phyloP scores from a whole-genome alignment of 2,797 vertebrate species.

The Alosa sapidissima region DNA sequence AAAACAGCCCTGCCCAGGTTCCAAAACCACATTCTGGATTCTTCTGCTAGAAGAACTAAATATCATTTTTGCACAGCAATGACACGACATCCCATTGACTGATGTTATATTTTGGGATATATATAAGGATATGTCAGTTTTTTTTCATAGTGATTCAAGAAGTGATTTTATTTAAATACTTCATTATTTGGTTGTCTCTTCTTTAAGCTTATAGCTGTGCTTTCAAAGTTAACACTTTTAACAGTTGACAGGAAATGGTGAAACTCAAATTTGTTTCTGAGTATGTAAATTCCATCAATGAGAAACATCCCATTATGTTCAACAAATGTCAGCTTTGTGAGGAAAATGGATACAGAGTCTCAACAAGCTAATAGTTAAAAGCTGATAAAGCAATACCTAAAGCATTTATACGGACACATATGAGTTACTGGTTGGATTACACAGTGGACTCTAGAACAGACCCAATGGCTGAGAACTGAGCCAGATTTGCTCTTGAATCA shows the following conservation, averaged over 20 bases:
- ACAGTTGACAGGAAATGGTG: not conserved
- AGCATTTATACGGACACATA: not conserved
- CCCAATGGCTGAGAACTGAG: not conserved
- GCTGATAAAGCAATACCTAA: not conserved
- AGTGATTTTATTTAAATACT: not conserved
- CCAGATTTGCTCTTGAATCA: not conserved
- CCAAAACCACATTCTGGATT: slow-evolving; percentile 41
- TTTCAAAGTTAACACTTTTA: not conserved
- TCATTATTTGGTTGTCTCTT: not conserved
- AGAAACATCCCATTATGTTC: not conserved
- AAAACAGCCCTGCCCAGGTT: slow-evolving; percentile 29
- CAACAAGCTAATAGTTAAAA: not conserved
- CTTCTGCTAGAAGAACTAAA: slow-evolving; percentile 55
- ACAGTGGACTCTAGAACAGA: not conserved
- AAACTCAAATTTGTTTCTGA: not conserved
- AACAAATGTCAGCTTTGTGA: not conserved
- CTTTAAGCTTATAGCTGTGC: not conserved
- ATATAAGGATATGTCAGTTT: not conserved
- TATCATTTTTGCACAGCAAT: slow-evolving; percentile 60
- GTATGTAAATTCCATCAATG: not conserved
- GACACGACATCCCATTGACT: slow-evolving; percentile 51
- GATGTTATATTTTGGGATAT: slow-evolving; percentile 40
- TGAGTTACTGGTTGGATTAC: not conserved
- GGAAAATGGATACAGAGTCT: not conserved
- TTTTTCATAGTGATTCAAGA: not conserved